These are phyloP conservation scores for Drosophila mimetica DNA, from an alignment of 2,888 invertebrate genomes.

Conservation along the genomic window DNA sequence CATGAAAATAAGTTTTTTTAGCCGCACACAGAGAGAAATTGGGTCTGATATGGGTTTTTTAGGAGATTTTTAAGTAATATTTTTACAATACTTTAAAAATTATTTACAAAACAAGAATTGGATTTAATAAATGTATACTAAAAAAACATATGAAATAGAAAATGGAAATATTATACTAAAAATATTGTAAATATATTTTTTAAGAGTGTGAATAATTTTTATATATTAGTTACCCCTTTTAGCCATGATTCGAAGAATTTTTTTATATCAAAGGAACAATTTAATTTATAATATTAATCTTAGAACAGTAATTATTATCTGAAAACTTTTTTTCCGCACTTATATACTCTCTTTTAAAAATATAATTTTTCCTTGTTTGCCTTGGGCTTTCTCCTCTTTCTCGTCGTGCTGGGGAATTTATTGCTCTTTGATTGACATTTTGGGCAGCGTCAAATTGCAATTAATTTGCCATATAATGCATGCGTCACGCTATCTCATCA, in stretches of 20 bases:
- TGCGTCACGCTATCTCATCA: conserved; percentile 76
- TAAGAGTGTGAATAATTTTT: no score
- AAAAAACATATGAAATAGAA: not conserved
- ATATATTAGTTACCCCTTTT: no score
- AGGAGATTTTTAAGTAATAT: no score
- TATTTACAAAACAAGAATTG: no score
- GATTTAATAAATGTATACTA: not conserved
- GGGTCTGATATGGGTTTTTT: no score
- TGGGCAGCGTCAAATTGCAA: conserved; percentile 56
- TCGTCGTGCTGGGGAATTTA: conserved; percentile 53
- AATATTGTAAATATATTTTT: no score
- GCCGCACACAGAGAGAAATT: conserved; percentile 18
- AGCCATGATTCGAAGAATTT: no score
- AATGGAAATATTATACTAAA: not conserved
- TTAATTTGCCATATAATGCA: conserved; percentile 78
- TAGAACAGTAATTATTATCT: not conserved
- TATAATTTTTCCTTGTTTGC: conserved; percentile 43
- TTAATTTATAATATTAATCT: not conserved
- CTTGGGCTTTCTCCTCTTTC: conserved; percentile 27
- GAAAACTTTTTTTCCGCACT: not conserved
- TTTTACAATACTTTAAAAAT: not conserved
- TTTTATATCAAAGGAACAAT: not conserved
- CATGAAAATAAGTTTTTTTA: conserved; percentile 35
- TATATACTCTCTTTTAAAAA: not conserved
- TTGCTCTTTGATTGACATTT: conserved; percentile 77